phyloP scores from a whole-genome alignment of 2,888 invertebrate genomes.

The Elmis aenea region DNA sequence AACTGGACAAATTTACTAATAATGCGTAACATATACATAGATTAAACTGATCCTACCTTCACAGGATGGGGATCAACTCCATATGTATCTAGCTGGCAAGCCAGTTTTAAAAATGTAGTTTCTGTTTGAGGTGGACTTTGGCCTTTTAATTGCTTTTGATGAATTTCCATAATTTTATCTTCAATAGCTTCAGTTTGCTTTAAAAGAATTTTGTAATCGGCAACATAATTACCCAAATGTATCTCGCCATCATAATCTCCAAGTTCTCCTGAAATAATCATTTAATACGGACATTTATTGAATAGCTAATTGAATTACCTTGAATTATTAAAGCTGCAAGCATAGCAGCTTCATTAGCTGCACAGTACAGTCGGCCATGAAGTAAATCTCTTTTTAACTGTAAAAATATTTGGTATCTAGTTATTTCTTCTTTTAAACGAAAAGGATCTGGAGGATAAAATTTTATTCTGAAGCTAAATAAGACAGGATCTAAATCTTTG shows the following conservation, averaged over 20 bases:
- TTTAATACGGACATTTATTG: conserved; percentile 1
- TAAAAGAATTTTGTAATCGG: conserved; percentile 83
- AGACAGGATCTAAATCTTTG: conserved; percentile 86
- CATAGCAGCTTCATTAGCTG: conserved; percentile 81
- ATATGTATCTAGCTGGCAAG: conserved; percentile 90
- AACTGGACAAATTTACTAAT: neutral
- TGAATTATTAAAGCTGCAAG: conserved; percentile 90
- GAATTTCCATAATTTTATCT: conserved; percentile 88
- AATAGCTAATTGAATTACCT: conserved; percentile 56
- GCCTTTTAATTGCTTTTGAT: conserved; percentile 80
- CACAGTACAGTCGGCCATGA: conserved; percentile 91
- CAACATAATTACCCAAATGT: conserved; percentile 84
- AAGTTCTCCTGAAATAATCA: conserved; percentile 70
- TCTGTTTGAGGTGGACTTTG: conserved; percentile 85
- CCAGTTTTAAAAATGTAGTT: conserved; percentile 84
- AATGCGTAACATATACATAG: conserved; percentile 1
- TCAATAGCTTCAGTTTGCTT: conserved; percentile 91
- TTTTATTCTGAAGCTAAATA: conserved; percentile 95
- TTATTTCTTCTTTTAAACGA: conserved; percentile 87
- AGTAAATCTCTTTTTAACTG: conserved; percentile 92
- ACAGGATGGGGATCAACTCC: conserved; percentile 98
- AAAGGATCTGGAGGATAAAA: conserved; percentile 96
- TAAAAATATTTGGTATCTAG: conserved; percentile 89
- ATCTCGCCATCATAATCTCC: conserved; percentile 90
- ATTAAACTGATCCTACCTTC: conserved; percentile 58